Evolutionary conservation across 2,797 vertebrate genomes (phyloP).

Genomic region (Etheostoma perlongum): DNA sequence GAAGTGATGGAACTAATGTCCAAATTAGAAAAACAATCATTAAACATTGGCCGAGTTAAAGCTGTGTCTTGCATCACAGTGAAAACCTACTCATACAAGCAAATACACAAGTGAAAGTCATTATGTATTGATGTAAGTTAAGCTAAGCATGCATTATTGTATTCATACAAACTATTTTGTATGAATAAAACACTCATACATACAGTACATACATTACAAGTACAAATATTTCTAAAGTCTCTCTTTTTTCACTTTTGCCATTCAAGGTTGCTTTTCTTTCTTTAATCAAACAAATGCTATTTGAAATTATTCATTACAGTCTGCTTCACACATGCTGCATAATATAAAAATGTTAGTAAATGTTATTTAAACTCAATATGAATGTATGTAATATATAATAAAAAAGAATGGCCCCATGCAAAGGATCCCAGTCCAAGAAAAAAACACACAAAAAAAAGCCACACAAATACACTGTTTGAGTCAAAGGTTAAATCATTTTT

Average conservation of each 20-base stretch:
- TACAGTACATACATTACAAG: neutral
- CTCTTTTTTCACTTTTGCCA: neutral
- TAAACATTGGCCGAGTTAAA: neutral
- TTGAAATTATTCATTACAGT: slow-evolving; percentile 5
- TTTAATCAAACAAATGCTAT: slow-evolving; percentile 6
- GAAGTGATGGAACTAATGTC: neutral
- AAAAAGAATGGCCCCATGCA: neutral
- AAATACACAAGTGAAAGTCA: neutral
- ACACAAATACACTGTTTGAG: neutral
- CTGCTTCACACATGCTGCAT: neutral
- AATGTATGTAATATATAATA: neutral
- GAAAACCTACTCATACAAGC: neutral
- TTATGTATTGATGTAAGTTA: neutral
- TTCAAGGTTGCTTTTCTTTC: neutral
- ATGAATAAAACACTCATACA: neutral
- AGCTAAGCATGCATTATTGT: neutral
- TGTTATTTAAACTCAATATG: neutral
- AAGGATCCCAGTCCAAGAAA: neutral
- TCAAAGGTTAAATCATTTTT: neutral
- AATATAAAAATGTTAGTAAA: neutral
- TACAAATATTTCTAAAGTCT: neutral
- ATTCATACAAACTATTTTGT: neutral
- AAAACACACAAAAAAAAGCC: neutral
- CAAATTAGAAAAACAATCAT: neutral
- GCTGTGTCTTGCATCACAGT: neutral